phyloP scores from a whole-genome alignment of 2,113 vertebrate genomes.

The Pterocles gutturalis region DNA sequence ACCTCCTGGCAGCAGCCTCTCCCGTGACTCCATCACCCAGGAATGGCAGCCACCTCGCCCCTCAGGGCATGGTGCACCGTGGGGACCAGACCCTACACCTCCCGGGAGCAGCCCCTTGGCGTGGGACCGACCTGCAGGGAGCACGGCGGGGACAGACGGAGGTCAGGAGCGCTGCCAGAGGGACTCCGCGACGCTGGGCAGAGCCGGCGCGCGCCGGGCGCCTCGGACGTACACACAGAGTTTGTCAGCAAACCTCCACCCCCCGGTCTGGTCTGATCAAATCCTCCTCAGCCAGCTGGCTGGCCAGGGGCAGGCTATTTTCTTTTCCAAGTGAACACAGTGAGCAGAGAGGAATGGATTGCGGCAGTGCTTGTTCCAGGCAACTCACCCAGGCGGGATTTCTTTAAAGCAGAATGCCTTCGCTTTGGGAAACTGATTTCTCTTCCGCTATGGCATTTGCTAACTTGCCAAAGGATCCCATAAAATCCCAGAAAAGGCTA shows the following conservation, averaged over 20 bases:
- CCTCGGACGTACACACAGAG: not conserved
- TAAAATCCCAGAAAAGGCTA: constrained; percentile 28
- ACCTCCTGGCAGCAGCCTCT: constrained; percentile 60
- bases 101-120: not conserved
- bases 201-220: not conserved
- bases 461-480: not conserved
- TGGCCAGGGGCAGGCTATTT: not conserved
- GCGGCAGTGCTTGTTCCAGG: not conserved
- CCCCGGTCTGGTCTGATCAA: not conserved
- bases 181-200: constrained; percentile 60
- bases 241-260: not conserved
- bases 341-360: not conserved
- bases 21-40: constrained; percentile 72
- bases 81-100: not conserved
- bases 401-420: not conserved
- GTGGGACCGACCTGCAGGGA: constrained; percentile 68
- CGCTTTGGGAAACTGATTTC: not conserved
- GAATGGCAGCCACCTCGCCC: constrained; percentile 66
- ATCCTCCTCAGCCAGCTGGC: not conserved
- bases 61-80: not conserved
- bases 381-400: not conserved
- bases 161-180: constrained; percentile 73
- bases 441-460: not conserved
- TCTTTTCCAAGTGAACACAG: not conserved
- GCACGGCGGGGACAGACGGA: constrained; percentile 59